These are phyloP conservation scores for Heliocidaris tuberculata DNA, from an alignment of 35 echinoderm and acorn worm species.

Conservation along the genomic window DNA sequence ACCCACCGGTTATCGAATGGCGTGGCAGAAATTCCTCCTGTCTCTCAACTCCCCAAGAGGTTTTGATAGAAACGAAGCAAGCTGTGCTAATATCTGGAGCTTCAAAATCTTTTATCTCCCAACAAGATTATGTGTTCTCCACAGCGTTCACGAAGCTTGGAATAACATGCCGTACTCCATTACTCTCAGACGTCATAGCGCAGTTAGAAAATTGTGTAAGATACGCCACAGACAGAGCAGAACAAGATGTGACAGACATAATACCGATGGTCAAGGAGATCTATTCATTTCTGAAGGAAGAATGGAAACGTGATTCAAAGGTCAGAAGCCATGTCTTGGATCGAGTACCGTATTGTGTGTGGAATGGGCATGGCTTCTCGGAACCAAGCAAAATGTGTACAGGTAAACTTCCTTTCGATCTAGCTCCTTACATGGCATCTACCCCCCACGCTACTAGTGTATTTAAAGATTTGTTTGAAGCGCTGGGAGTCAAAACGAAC, in stretches of 20 bases:
- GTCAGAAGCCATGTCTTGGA: not conserved
- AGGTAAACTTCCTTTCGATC: constrained; percentile 16
- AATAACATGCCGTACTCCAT: no score
- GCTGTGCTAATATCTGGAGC: constrained; percentile 5
- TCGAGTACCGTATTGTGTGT: not conserved
- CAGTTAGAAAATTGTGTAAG: no score
- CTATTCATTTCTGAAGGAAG: not conserved
- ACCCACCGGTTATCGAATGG: constrained; percentile 11
- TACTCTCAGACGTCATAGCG: no score
- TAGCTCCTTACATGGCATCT: constrained; percentile 17
- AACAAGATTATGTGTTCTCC: not conserved
- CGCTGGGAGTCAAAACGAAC: not conserved
- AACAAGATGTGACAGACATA: not conserved
- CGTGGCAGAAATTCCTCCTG: not conserved
- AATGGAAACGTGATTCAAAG: not conserved
- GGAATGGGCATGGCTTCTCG: constrained; percentile 5
- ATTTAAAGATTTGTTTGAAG: not conserved
- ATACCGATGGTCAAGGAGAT: not conserved
- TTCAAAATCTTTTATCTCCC: constrained; percentile 13
- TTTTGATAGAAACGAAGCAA: constrained; percentile 12
- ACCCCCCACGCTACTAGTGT: not conserved
- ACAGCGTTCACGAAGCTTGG: no score
- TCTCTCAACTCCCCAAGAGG: not conserved
- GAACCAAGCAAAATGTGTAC: constrained; percentile 28
- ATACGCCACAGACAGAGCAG: not conserved